Evolutionary conservation across 2,113 vertebrate genomes (phyloP).

Genomic region (Entelurus aequoreus): DNA sequence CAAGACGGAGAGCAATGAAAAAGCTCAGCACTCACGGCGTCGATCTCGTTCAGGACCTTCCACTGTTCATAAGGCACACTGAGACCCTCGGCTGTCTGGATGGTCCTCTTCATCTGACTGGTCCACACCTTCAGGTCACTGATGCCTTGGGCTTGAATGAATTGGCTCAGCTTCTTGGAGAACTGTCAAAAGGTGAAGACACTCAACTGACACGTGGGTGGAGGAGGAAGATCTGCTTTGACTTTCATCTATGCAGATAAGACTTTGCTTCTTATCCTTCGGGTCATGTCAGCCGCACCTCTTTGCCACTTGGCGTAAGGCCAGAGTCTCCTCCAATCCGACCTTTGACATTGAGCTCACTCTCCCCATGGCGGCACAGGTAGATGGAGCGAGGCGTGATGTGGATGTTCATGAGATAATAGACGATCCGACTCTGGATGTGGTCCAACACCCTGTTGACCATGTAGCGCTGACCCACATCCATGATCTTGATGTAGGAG

Average conservation of each 20-base stretch:
- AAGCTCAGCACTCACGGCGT: conserved; percentile 76
- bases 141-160: conserved; percentile 89
- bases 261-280: background rate
- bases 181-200: conserved; percentile 71
- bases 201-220: background rate
- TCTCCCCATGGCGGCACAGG: conserved; percentile 97
- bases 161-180: conserved; percentile 81
- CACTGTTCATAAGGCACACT: conserved; percentile 96
- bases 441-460: conserved; percentile 95
- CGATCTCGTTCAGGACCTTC: conserved; percentile 97
- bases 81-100: conserved; percentile 93
- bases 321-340: conserved; percentile 93
- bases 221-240: background rate
- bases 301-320: conserved; percentile 81
- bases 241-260: background rate
- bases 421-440: conserved; percentile 97
- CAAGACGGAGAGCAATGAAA: background rate
- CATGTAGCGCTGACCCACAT: conserved; percentile 90
- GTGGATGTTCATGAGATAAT: conserved; percentile 99
- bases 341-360: conserved; percentile 92
- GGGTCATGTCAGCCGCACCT: conserved; percentile 53
- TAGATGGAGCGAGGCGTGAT: conserved; percentile 97
- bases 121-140: conserved; percentile 97
- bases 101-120: conserved; percentile 98
- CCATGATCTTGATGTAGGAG: conserved; percentile 98